Percentiles rank a stretch among this genome's conserved stretches.
Conservation (phyloP, 2,888 invertebrate species). For the Agriopis marginaria region DNA sequence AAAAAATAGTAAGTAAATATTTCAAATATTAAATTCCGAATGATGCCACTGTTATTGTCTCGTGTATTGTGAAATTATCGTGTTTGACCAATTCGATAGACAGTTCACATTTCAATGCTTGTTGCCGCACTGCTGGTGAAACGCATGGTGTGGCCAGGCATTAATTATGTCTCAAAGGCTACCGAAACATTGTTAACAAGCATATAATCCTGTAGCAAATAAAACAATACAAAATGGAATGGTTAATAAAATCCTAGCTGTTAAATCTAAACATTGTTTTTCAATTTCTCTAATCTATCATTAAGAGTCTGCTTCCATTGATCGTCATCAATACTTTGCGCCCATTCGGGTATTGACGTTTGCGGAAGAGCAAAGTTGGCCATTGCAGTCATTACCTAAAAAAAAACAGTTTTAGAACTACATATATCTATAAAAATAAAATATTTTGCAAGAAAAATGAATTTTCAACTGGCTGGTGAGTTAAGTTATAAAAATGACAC, state of each 20-base stretch:
- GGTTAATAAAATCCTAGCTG: conserved; percentile 13
- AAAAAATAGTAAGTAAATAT: too few species aligned
- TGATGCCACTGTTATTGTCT: too few species aligned
- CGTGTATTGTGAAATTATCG: too few species aligned
- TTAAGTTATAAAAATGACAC: not conserved
- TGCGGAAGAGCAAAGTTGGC: conserved; percentile 88
- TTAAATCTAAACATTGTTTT: conserved; percentile 61
- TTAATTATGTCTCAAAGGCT: not conserved
- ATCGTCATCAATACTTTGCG: conserved; percentile 89
- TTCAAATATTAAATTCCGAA: too few species aligned
- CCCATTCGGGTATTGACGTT: conserved; percentile 90
- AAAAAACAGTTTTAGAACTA: conserved; percentile 31
- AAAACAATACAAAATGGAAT: conserved; percentile 19
- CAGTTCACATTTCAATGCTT: too few species aligned
- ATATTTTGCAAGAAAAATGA: not conserved
- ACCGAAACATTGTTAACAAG: not conserved
- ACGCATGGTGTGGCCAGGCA: not conserved
- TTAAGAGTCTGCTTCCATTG: conserved; percentile 89
- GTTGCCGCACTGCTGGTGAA: too few species aligned
- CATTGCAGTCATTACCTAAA: conserved; percentile 90
- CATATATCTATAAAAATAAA: not conserved
- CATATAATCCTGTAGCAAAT: not conserved
- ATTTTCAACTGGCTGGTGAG: not conserved
- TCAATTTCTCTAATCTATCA: conserved; percentile 82
- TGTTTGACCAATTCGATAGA: too few species aligned